Evolutionary conservation across 2,888 invertebrate genomes (phyloP).

Genomic region (Aethes cnicana): DNA sequence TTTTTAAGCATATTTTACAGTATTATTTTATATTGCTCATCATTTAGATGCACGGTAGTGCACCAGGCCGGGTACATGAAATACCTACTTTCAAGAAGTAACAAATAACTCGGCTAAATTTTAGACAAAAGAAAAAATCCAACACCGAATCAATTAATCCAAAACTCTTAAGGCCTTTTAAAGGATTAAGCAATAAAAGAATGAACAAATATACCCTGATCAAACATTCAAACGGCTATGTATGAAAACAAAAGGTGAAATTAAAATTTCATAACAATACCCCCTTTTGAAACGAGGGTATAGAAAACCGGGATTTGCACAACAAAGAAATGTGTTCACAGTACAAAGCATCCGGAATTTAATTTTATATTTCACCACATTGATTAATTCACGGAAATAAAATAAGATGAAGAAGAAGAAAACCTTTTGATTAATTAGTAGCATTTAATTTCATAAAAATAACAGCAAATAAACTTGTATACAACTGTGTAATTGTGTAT

Average conservation of each 20-base stretch:
- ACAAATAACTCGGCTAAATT: neutral
- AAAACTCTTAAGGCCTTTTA: neutral
- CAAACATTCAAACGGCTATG: slow-evolving; percentile 10
- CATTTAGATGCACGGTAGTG: too few relatives aligned
- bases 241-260: slow-evolving; percentile 16
- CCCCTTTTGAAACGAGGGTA: slow-evolving; percentile 12
- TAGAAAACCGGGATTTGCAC: slow-evolving; percentile 15
- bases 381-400: slow-evolving; percentile 1
- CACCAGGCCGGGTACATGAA: too few relatives aligned
- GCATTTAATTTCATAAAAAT: too few relatives aligned
- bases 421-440: too few relatives aligned
- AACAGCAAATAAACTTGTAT: too few relatives aligned
- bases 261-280: slow-evolving; percentile 22
- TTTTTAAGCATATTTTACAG: too few relatives aligned
- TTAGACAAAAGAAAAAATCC: neutral
- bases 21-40: too few relatives aligned
- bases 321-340: slow-evolving; percentile 21
- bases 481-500: too few relatives aligned
- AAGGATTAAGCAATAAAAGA: slow-evolving; percentile 11
- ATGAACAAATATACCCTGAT: slow-evolving; percentile 7
- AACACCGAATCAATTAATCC: neutral
- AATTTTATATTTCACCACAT: slow-evolving; percentile 27
- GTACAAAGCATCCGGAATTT: slow-evolving; percentile 9
- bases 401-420: slow-evolving; percentile 11
- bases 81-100: too few relatives aligned